Conservation (phyloP, 2,797 vertebrate genomes). For the Notolabrus celidotus region DNA sequence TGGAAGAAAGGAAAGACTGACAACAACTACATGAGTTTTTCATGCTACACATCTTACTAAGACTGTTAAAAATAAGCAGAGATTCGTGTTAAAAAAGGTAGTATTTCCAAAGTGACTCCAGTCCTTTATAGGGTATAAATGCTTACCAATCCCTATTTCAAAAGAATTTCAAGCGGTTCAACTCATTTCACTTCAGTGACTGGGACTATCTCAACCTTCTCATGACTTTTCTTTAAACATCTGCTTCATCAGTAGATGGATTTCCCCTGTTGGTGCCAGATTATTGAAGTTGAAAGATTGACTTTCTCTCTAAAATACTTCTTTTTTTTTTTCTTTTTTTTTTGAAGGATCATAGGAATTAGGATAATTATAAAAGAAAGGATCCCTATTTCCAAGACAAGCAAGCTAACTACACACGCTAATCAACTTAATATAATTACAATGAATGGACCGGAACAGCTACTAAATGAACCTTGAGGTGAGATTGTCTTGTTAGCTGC, state of each 20-base stretch:
- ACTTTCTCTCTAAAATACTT: neutral
- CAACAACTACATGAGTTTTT: no score
- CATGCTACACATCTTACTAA: no score
- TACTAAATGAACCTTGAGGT: conserved; percentile 8
- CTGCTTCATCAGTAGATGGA: no score
- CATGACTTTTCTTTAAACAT: no score
- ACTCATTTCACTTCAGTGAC: neutral
- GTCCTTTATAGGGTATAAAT: neutral
- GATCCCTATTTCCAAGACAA: conserved; percentile 9
- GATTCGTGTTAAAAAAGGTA: neutral
- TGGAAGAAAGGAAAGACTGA: neutral
- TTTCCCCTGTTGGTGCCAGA: no score
- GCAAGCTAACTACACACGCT: neutral
- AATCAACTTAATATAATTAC: conserved; percentile 4
- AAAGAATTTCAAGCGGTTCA: no score
- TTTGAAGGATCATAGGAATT: neutral
- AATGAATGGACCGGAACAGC: conserved; percentile 27
- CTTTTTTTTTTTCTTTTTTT: neutral
- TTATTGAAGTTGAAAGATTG: no score
- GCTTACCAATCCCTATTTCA: neutral
- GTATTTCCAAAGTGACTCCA: neutral
- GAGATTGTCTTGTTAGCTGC: conserved; percentile 7
- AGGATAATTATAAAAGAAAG: conserved; percentile 1
- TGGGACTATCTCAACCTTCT: no score
- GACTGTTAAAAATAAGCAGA: no score